A percentile compares a stretch with the other conserved stretches of the same genome.
These are phyloP conservation scores for Philopotamus ludificatus DNA, from an alignment of 1,140 invertebrate species.

Conservation along the genomic window DNA sequence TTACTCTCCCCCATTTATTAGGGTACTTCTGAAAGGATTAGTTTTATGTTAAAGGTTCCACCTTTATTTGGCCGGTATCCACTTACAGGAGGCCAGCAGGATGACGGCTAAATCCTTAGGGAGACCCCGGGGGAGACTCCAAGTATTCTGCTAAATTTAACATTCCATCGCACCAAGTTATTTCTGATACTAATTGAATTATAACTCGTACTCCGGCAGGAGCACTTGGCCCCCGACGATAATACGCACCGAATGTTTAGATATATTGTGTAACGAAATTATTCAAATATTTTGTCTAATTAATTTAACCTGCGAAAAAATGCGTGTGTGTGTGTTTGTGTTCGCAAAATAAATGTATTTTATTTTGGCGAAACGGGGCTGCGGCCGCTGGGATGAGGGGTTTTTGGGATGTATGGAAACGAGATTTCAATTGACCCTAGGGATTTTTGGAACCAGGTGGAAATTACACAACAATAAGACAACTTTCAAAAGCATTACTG, in stretches of 20 bases:
- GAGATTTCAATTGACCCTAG: no score
- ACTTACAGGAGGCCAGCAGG: constrained; percentile 24
- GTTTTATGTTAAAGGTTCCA: constrained; percentile 33
- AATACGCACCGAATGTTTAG: constrained; percentile 1
- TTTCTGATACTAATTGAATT: constrained; percentile 33
- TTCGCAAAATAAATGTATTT: no score
- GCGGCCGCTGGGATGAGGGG: no score
- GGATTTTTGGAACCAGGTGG: no score
- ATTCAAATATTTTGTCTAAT: no score
- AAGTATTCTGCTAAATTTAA: constrained; percentile 30
- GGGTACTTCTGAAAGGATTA: constrained; percentile 34
- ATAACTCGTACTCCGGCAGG: constrained; percentile 15
- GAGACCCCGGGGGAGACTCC: constrained; percentile 2
- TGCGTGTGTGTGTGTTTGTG: no score
- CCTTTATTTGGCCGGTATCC: constrained; percentile 27
- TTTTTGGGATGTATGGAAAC: no score
- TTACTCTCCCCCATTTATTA: constrained; percentile 33
- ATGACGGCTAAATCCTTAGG: constrained; percentile 28
- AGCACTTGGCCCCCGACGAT: constrained; percentile 7
- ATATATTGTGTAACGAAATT: neutral
- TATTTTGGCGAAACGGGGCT: no score
- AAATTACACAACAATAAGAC: no score
- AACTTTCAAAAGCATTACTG: no score
- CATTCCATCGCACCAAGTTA: constrained; percentile 30
- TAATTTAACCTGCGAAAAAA: no score